Conservation (phyloP, 2,797 vertebrate genomes). For the Acanthurus leucopareius region DNA sequence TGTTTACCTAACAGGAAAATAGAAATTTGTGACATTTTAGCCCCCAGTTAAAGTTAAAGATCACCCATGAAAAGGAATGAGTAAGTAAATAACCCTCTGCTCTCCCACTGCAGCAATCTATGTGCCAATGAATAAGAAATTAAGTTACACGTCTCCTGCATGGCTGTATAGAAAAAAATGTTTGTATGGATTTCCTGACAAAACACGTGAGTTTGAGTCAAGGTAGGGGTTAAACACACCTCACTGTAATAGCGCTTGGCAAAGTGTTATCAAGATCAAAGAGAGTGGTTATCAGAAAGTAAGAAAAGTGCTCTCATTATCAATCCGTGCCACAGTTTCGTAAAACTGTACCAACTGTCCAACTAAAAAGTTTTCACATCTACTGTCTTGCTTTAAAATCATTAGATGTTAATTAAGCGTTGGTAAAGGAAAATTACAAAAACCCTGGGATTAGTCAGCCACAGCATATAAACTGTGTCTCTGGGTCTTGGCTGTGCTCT, state of each 20-base stretch:
- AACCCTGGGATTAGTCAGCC: constrained; percentile 17
- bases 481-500: constrained; percentile 9
- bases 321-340: background rate
- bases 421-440: background rate
- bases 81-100: background rate
- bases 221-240: constrained; percentile 1
- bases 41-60: background rate
- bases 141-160: background rate
- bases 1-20: background rate
- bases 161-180: too few relatives aligned
- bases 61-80: background rate
- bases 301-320: background rate
- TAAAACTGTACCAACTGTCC: background rate
- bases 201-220: background rate
- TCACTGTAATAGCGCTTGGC: background rate
- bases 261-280: constrained; percentile 11
- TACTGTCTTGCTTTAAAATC: constrained; percentile 5
- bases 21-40: background rate
- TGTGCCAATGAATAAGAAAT: background rate
- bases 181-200: background rate
- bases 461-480: constrained; percentile 15
- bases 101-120: background rate
- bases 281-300: background rate
- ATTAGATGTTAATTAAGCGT: constrained; percentile 23
- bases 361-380: background rate